Percentiles rank a stretch among this genome's conserved stretches.
These are phyloP conservation scores for Melinaea marsaeus DNA, from an alignment of 2,888 invertebrate genomes.

Conservation along the genomic window DNA sequence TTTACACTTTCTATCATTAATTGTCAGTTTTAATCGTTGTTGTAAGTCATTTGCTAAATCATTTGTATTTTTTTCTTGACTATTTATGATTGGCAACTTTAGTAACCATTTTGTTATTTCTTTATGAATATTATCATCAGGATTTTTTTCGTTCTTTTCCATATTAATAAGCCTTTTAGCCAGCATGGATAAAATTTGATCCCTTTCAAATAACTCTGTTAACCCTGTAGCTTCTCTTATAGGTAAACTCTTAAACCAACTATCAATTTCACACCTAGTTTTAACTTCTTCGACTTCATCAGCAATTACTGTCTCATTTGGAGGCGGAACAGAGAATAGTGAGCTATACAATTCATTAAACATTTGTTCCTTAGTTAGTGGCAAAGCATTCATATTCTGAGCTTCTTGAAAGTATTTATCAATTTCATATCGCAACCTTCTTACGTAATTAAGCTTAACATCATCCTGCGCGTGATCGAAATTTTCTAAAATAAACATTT, in stretches of 20 bases:
- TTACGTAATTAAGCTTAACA: slow-evolving; percentile 47
- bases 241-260: slow-evolving; percentile 53
- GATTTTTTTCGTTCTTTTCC: slow-evolving; percentile 40
- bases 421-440: slow-evolving; percentile 42
- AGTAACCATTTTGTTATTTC: slow-evolving; percentile 52
- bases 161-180: slow-evolving; percentile 51
- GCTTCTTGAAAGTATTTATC: slow-evolving; percentile 47
- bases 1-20: slow-evolving; percentile 41
- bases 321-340: slow-evolving; percentile 50
- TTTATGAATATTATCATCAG: slow-evolving; percentile 43
- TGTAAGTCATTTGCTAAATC: slow-evolving; percentile 41
- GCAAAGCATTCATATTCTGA: slow-evolving; percentile 43
- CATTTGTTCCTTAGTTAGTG: slow-evolving; percentile 46
- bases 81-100: slow-evolving; percentile 45
- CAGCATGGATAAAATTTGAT: slow-evolving; percentile 48
- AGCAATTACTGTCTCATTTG: slow-evolving; percentile 42
- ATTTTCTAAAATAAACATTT: slow-evolving; percentile 56
- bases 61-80: slow-evolving; percentile 36
- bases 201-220: slow-evolving; percentile 44
- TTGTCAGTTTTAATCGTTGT: slow-evolving; percentile 42
- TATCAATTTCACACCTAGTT: slow-evolving; percentile 52
- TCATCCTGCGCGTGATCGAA: slow-evolving; percentile 51
- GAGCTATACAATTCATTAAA: slow-evolving; percentile 50
- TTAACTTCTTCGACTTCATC: slow-evolving; percentile 56
- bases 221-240: slow-evolving; percentile 36